A percentile compares a stretch with the other conserved stretches of the same genome.
phyloP scores from a whole-genome alignment of 1,140 invertebrate genomes.

The Atta texana region DNA sequence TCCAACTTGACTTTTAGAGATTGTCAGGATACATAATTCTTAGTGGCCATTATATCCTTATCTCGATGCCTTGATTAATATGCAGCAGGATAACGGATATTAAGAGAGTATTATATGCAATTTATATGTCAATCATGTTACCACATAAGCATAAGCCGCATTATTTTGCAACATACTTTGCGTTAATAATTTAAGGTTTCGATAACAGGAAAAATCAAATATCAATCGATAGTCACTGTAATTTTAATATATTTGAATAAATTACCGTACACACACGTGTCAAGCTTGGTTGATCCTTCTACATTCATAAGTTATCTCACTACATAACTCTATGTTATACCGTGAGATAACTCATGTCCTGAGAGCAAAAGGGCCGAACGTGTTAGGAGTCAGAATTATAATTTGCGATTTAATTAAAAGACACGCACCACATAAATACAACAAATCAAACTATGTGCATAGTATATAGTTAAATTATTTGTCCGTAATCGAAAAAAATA shows the following conservation, averaged over 20 bases:
- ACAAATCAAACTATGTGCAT: background rate
- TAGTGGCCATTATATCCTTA: conserved; percentile 29
- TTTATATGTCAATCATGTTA: conserved; percentile 43
- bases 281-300: background rate
- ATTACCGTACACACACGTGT: background rate
- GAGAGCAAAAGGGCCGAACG: background rate
- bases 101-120: conserved; percentile 47
- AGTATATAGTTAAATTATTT: background rate
- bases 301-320: background rate
- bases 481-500: background rate
- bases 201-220: conserved; percentile 56
- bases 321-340: background rate
- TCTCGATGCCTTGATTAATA: conserved; percentile 41
- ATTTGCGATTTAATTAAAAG: conserved; percentile 28
- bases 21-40: conserved; percentile 16
- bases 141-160: background rate
- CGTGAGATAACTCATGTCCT: background rate
- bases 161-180: background rate
- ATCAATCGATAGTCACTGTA: conserved; percentile 20
- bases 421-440: background rate
- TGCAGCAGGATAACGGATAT: conserved; percentile 22
- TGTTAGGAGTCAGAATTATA: conserved; percentile 15
- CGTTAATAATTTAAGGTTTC: conserved; percentile 37
- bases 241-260: conserved; percentile 56
- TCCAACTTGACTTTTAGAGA: conserved; percentile 18